These are phyloP conservation scores for Polyodon spathula DNA, from an alignment of 2,113 vertebrate species.

Conservation along the genomic window DNA sequence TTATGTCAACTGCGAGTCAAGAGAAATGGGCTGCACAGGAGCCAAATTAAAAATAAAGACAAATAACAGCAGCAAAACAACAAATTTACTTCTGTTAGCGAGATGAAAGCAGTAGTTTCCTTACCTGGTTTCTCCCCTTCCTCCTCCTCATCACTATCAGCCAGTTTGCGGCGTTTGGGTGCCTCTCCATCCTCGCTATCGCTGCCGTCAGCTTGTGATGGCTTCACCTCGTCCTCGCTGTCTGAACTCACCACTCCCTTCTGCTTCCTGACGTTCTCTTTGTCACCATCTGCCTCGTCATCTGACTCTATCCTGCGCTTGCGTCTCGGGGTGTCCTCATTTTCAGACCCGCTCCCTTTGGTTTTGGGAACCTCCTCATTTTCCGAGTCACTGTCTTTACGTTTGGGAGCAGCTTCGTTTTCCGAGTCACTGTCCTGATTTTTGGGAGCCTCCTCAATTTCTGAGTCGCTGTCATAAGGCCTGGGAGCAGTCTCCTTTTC, in stretches of 20 bases:
- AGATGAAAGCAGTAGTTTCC: not conserved
- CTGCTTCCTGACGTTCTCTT: slow-evolving; percentile 32
- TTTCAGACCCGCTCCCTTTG: slow-evolving; percentile 13
- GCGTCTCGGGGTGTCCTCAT: slow-evolving; percentile 41
- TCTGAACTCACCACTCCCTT: slow-evolving; percentile 34
- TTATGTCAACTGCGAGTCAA: too few species aligned
- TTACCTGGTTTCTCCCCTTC: slow-evolving; percentile 63
- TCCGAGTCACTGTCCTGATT: too few species aligned
- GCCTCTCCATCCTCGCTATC: slow-evolving; percentile 51
- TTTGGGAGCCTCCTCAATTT: slow-evolving; percentile 35
- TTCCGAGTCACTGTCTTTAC: too few species aligned
- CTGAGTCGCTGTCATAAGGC: slow-evolving; percentile 52
- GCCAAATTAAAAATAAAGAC: too few species aligned
- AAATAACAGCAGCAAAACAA: too few species aligned
- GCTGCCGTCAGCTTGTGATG: slow-evolving; percentile 40
- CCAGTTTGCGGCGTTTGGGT: slow-evolving; percentile 40
- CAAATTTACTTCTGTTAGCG: too few species aligned
- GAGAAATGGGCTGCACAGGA: too few species aligned
- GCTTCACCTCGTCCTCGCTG: slow-evolving; percentile 29
- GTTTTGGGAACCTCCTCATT: not conserved
- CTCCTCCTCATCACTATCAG: slow-evolving; percentile 69
- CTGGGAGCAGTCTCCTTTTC: slow-evolving; percentile 38
- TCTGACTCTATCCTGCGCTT: slow-evolving; percentile 59
- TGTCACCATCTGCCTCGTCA: slow-evolving; percentile 48
- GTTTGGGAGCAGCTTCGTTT: too few species aligned